Percentiles rank a stretch among this genome's conserved stretches.
phyloP scores from a whole-genome alignment of 2,888 invertebrate species.

The Anarsia innoxiella region DNA sequence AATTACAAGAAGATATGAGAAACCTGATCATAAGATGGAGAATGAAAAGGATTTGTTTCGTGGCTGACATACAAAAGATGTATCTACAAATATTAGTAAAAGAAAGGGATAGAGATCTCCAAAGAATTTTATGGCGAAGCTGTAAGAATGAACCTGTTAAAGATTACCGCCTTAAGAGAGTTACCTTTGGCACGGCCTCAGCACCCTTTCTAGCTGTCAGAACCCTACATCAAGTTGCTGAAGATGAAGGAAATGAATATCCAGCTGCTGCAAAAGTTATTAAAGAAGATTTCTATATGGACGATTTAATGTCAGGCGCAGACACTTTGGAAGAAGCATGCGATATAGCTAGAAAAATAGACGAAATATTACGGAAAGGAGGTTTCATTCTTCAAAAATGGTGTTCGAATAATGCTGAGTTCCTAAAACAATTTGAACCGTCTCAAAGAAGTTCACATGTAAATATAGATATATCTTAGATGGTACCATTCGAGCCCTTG shows the following conservation, averaged over 20 bases:
- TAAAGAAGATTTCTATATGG: conserved; percentile 17
- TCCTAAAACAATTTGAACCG: too few relatives aligned
- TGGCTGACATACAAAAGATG: conserved; percentile 25
- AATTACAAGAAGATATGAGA: conserved; percentile 20
- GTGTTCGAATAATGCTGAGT: conserved; percentile 15
- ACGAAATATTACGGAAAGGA: conserved; percentile 18
- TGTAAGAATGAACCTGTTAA: conserved; percentile 9
- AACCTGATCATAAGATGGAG: conserved; percentile 20
- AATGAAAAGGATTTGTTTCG: conserved; percentile 7
- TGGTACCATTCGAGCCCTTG: conserved; percentile 19
- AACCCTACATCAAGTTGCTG: conserved; percentile 15
- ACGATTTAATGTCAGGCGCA: conserved; percentile 22
- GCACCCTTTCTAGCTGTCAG: conserved; percentile 17
- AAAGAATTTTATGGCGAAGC: conserved; percentile 15
- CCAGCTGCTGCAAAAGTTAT: conserved; percentile 13
- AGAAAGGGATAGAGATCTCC: conserved; percentile 10
- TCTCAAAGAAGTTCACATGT: too few relatives aligned
- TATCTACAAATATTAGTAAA: conserved; percentile 17
- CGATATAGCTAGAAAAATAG: conserved; percentile 19
- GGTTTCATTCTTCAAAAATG: conserved; percentile 21
- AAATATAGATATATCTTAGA: conserved; percentile 16
- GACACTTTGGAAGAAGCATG: conserved; percentile 17
- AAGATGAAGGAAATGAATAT: conserved; percentile 14
- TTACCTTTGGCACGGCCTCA: conserved; percentile 18
- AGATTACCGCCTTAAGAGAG: conserved; percentile 17